These are phyloP conservation scores for Phocoena phocoena DNA, from an alignment of 2,113 vertebrate species.

Conservation along the genomic window DNA sequence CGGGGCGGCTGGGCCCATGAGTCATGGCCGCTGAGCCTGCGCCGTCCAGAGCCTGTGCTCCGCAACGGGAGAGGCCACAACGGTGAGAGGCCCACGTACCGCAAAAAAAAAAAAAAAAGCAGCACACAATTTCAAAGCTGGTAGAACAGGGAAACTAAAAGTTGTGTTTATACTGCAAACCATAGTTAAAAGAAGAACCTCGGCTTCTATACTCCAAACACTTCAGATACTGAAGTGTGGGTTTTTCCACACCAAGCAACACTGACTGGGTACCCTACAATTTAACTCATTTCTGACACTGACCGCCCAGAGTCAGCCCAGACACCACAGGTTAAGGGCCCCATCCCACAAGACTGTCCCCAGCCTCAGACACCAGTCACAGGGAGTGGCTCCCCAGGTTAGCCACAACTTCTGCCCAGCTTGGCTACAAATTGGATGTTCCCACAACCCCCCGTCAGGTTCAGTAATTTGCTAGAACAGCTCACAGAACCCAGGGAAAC, in stretches of 20 bases:
- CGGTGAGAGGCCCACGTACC: too few species aligned
- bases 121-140: background rate
- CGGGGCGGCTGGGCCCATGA: too few species aligned
- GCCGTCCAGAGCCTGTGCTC: accelerated
- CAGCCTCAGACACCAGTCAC: too few species aligned
- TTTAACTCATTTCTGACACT: background rate
- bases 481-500: background rate
- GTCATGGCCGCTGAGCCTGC: too few species aligned
- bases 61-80: too few species aligned
- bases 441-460: too few species aligned
- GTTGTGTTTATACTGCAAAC: background rate
- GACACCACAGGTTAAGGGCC: background rate
- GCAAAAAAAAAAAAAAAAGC: too few species aligned
- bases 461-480: too few species aligned
- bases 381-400: too few species aligned
- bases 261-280: background rate
- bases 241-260: background rate
- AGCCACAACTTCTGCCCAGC: too few species aligned
- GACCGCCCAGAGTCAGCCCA: background rate
- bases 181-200: background rate
- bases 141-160: background rate
- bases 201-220: background rate
- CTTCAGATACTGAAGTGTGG: background rate
- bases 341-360: background rate
- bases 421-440: too few species aligned